phyloP scores from a whole-genome alignment of 30 jellyfish, hydroid and myxozoan genomes.

The Cassiopea andromeda region DNA sequence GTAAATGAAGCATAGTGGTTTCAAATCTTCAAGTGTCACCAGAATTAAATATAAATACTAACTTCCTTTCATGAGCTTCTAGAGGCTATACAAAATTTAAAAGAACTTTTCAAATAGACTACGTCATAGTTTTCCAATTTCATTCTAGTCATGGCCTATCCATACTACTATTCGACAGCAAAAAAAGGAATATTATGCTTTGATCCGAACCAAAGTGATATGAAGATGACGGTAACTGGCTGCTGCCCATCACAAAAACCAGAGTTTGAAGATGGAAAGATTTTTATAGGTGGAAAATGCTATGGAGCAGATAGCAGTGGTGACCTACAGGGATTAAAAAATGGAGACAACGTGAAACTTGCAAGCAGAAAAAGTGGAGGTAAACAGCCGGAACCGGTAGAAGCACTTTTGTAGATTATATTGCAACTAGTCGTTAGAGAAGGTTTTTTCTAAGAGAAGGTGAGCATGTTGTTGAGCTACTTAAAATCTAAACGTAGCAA shows the following conservation, averaged over 20 bases:
- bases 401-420: too few species aligned
- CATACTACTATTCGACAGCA: neutral
- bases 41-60: too few species aligned
- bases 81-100: too few species aligned
- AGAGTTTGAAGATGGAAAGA: neutral
- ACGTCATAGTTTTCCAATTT: neutral
- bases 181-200: constrained; percentile 4
- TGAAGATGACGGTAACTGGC: constrained; percentile 22
- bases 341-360: neutral
- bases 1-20: too few species aligned
- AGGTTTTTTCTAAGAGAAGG: too few species aligned
- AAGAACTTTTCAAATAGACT: too few species aligned
- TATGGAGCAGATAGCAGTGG: constrained; percentile 9
- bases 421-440: too few species aligned
- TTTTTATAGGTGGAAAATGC: neutral
- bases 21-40: too few species aligned
- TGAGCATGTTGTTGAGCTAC: too few species aligned
- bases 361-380: neutral
- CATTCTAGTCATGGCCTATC: neutral
- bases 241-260: neutral
- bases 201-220: neutral
- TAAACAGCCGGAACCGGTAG: neutral
- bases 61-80: too few species aligned
- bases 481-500: too few species aligned
- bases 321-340: neutral